Evolutionary conservation across 2,888 invertebrate species (phyloP).

Genomic region (Leptinotarsa peninsularis): DNA sequence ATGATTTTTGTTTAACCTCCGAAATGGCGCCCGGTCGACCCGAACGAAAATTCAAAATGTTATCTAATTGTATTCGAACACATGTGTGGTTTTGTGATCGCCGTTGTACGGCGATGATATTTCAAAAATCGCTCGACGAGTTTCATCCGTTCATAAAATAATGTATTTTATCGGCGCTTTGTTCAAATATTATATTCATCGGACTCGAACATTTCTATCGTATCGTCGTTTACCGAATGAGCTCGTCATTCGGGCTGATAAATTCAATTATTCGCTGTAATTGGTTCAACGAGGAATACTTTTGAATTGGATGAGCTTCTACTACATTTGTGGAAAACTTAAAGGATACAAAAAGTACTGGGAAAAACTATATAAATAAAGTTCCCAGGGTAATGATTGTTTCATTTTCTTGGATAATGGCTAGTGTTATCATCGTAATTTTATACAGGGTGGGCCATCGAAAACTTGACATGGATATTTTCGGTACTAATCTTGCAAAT

Average conservation of each 20-base stretch:
- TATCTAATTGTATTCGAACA: conserved; percentile 52
- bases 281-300: background rate
- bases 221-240: conserved; percentile 20
- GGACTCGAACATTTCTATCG: conserved; percentile 21
- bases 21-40: conserved; percentile 52
- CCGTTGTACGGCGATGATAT: background rate
- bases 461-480: no score
- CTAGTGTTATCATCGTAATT: no score
- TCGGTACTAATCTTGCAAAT: no score
- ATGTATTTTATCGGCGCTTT: conserved; percentile 25
- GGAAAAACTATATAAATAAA: no score
- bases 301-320: background rate
- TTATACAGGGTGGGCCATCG: no score
- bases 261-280: conserved; percentile 6
- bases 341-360: no score
- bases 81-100: conserved; percentile 41
- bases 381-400: no score
- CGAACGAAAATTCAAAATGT: conserved; percentile 55
- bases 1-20: conserved; percentile 55
- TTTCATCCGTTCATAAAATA: conserved; percentile 12
- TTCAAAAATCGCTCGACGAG: conserved; percentile 19
- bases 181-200: conserved; percentile 24
- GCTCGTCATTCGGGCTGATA: conserved; percentile 12
- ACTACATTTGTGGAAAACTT: no score
- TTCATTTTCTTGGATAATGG: no score